Conservation (phyloP, 2,113 vertebrate genomes). For the Hepsetus odoe region DNA sequence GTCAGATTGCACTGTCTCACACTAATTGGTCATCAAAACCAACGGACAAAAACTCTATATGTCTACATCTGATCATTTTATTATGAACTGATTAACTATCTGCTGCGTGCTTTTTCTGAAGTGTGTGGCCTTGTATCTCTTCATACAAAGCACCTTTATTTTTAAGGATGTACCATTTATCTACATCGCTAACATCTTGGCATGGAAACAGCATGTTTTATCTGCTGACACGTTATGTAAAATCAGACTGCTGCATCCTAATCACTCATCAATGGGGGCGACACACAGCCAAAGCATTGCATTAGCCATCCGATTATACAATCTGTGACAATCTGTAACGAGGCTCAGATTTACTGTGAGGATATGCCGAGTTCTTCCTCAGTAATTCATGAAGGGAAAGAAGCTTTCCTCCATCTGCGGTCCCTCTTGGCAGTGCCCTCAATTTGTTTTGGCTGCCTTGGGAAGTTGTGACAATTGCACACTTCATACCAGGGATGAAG, state of each 20-base stretch:
- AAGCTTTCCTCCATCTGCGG: slow-evolving; percentile 47
- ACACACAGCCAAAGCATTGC: neutral
- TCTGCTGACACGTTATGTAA: neutral
- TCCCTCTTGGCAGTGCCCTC: slow-evolving; percentile 27
- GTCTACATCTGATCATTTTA: too few relatives aligned
- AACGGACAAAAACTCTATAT: too few relatives aligned
- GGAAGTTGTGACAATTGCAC: slow-evolving; percentile 41
- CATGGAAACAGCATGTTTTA: neutral
- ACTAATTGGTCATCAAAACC: too few relatives aligned
- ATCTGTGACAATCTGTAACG: slow-evolving; percentile 32
- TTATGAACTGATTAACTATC: too few relatives aligned
- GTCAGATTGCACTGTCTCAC: too few relatives aligned
- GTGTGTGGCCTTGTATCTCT: too few relatives aligned
- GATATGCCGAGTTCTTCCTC: slow-evolving; percentile 10
- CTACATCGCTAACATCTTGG: neutral
- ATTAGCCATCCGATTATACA: slow-evolving; percentile 13
- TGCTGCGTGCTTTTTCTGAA: too few relatives aligned
- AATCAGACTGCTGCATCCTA: neutral
- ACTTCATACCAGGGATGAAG: slow-evolving; percentile 31
- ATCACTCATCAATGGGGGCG: neutral
- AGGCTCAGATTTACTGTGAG: slow-evolving; percentile 17
- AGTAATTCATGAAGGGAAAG: slow-evolving; percentile 28
- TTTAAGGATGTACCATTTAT: neutral
- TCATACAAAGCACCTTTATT: too few relatives aligned
- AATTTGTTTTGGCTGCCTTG: slow-evolving; percentile 50